These are phyloP conservation scores for Seira ritae DNA, from an alignment of 2,888 invertebrate genomes.

Conservation along the genomic window DNA sequence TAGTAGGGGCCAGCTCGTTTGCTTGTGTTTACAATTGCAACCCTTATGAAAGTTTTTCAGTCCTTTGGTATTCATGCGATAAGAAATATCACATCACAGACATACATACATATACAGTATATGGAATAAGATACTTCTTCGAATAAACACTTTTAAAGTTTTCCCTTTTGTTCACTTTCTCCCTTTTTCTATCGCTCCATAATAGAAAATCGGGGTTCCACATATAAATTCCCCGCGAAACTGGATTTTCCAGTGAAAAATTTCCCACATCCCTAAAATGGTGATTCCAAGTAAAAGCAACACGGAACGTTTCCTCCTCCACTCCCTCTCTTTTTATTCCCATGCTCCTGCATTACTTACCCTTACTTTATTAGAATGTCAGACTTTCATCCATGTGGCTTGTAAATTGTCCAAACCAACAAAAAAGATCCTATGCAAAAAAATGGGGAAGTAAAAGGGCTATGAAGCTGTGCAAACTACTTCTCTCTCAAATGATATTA, in stretches of 20 bases:
- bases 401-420: constrained; percentile 50
- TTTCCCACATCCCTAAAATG: constrained; percentile 10
- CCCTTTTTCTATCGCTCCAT: neutral
- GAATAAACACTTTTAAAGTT: constrained; percentile 23
- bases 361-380: constrained; percentile 47
- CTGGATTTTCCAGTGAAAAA: constrained; percentile 7
- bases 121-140: neutral
- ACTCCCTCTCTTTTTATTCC: constrained; percentile 24
- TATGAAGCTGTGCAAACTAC: constrained; percentile 19
- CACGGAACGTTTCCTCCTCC: constrained; percentile 22
- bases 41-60: neutral
- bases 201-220: constrained; percentile 4
- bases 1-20: neutral
- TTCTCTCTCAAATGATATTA: constrained; percentile 16
- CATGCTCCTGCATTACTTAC: constrained; percentile 39
- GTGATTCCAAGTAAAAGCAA: neutral
- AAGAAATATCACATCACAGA: neutral
- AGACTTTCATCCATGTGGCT: constrained; percentile 48
- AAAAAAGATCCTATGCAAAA: neutral
- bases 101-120: neutral
- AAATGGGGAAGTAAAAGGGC: constrained; percentile 22
- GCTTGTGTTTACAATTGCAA: neutral
- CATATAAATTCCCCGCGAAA: neutral
- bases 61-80: neutral
- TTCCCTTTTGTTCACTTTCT: constrained; percentile 19